These are phyloP conservation scores for Charadrius vociferus DNA, from an alignment of 2,113 vertebrate genomes.

Conservation along the genomic window DNA sequence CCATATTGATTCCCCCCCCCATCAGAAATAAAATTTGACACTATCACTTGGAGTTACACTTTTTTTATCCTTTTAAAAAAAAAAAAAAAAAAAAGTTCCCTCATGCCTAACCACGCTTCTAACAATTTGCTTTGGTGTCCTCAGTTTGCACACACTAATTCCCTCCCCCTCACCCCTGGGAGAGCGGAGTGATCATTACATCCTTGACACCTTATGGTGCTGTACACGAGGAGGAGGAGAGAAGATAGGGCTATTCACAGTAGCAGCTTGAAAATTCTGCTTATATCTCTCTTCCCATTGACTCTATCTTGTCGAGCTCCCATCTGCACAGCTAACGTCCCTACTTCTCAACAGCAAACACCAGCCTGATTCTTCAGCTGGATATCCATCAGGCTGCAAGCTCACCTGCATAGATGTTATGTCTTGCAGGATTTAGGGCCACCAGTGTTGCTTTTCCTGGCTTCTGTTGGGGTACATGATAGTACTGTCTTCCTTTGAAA, in stretches of 20 bases:
- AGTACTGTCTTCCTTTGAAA: not conserved
- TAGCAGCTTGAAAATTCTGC: not conserved
- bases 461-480: not conserved
- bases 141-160: not conserved
- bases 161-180: not conserved
- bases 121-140: not conserved
- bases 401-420: rapidly evolving
- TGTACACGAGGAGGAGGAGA: not conserved
- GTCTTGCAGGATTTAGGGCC: not conserved
- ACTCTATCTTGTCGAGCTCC: not conserved
- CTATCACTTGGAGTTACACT: not conserved
- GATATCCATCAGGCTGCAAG: not conserved
- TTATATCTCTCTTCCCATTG: not conserved
- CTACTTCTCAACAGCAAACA: not conserved
- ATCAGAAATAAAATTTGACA: not conserved
- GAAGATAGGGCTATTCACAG: not conserved
- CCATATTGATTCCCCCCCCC: not conserved
- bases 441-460: not conserved
- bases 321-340: not conserved
- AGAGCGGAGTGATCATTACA: not conserved
- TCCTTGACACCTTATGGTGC: not conserved
- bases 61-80: not conserved
- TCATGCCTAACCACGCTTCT: not conserved
- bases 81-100: not conserved
- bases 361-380: not conserved